Evolutionary conservation across 2,888 invertebrate genomes (phyloP).

Genomic region (Dinocampus coccinellae): DNA sequence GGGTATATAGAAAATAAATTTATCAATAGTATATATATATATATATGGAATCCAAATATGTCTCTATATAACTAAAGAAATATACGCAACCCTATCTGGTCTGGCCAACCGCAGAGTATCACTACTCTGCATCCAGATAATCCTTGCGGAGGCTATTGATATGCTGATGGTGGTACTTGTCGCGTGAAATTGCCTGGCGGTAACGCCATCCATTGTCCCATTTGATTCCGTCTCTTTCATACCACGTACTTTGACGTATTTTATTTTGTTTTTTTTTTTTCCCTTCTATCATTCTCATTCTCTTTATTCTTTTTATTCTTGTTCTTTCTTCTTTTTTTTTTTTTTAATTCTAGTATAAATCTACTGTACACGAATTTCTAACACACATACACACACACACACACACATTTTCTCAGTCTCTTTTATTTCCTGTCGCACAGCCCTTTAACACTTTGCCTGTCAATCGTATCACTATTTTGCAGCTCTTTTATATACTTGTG

Average conservation of each 20-base stretch:
- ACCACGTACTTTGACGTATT: constrained; percentile 5
- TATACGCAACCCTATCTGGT: constrained; percentile 66
- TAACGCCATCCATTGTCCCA: constrained; percentile 59
- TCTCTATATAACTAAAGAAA: constrained; percentile 15
- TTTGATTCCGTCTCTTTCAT: constrained; percentile 51
- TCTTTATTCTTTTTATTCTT: constrained; percentile 7
- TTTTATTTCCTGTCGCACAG: not conserved
- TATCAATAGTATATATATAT: constrained; percentile 24
- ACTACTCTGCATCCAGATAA: constrained; percentile 64
- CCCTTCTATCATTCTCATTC: no score
- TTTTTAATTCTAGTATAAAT: constrained; percentile 24
- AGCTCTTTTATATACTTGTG: no score
- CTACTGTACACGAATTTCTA: constrained; percentile 7
- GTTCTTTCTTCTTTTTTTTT: not conserved
- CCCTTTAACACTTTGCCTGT: not conserved
- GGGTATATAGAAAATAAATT: constrained; percentile 2
- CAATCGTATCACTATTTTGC: not conserved
- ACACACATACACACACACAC: no score
- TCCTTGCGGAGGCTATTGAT: constrained; percentile 66
- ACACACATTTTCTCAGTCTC: not conserved
- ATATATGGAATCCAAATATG: no score
- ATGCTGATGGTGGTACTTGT: constrained; percentile 69
- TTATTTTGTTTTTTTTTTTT: no score
- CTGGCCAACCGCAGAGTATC: constrained; percentile 67
- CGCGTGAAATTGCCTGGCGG: constrained; percentile 70